Base-by-base conservation (phyloP, 2,797 vertebrate genomes). In the Anas flavirostris region DNA sequence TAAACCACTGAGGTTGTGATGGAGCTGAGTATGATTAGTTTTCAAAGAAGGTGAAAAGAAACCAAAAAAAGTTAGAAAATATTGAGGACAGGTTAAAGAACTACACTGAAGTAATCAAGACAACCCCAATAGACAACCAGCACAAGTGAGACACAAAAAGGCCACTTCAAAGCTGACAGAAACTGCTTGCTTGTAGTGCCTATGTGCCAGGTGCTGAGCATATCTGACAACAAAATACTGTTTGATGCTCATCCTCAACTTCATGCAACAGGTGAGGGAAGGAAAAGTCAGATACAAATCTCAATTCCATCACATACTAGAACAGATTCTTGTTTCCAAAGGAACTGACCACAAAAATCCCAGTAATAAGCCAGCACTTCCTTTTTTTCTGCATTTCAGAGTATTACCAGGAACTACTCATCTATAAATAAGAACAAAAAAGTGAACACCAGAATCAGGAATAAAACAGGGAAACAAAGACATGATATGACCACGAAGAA, bases 121-220 rank as follows among this genome's bases (percentile, higher is more conserved):
- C n/a, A 59, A 64, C 8, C n/a, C 91, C 64, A 46, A 19, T 0
- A 22, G 56, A 69, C 63, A 59, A 77, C 55, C 26, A 86, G 37
- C 67, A 78, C 60, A 86, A 82, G 26, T 33, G 46, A 82, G 89
- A 86, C 37, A 81, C 35, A 88, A 84, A 92, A 92, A 69, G 52
- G 63, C 31, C 67, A 58, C 64, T 90, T 86, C 74, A 79, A 70
- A 92, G 46, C 21, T 67, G 72, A 60, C 25, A 53, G 1, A 4
- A 56, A 83, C 83, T 89, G 82, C 75, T 39, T 37, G 35, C 37
- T 59, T 74, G 66, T 35, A 73, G 21, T 90, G 72, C 84, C 66
- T n/a, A 68, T 16, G 19, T 43, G 58, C 37, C 76, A 92, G 23
- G 78, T 37, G 26, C 67, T 79, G 59, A 82, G 41, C 16, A 2